phyloP scores from a whole-genome alignment of 2,113 vertebrate species.

The Strix uralensis region DNA sequence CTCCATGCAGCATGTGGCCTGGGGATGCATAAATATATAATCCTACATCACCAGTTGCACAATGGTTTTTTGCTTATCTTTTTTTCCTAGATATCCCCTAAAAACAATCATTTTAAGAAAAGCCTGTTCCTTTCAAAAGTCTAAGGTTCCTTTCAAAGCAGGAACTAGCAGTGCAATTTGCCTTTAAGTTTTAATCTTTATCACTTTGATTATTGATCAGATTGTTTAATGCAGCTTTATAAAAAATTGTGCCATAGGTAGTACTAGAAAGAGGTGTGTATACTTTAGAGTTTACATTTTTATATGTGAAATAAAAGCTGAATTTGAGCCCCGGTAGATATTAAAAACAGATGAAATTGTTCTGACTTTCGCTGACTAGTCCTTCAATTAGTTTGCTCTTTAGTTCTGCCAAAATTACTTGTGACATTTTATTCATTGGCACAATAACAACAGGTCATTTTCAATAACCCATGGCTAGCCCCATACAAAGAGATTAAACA shows the following conservation, averaged over 20 bases:
- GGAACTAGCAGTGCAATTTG: background rate
- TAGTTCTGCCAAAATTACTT: conserved; percentile 50
- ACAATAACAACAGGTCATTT: conserved; percentile 48
- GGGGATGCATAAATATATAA: background rate
- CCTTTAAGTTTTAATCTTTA: background rate
- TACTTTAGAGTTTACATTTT: background rate
- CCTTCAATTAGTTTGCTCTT: conserved; percentile 52
- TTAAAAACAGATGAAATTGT: conserved; percentile 53
- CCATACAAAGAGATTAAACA: conserved; percentile 55
- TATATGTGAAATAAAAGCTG: conserved; percentile 23
- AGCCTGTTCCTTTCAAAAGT: background rate
- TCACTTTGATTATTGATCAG: background rate
- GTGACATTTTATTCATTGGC: conserved; percentile 52
- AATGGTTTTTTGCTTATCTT: background rate
- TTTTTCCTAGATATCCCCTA: background rate
- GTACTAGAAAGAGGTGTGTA: background rate
- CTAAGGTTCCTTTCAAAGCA: background rate
- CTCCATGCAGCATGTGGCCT: background rate
- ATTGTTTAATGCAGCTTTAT: background rate
- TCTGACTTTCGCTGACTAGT: conserved; percentile 37
- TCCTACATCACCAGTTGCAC: background rate
- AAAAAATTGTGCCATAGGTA: background rate
- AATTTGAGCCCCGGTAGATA: conserved; percentile 21
- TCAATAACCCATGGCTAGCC: conserved; percentile 44
- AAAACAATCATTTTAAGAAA: background rate